Conservation (phyloP, 2,797 vertebrate species). For the Coregonus suidteri region DNA sequence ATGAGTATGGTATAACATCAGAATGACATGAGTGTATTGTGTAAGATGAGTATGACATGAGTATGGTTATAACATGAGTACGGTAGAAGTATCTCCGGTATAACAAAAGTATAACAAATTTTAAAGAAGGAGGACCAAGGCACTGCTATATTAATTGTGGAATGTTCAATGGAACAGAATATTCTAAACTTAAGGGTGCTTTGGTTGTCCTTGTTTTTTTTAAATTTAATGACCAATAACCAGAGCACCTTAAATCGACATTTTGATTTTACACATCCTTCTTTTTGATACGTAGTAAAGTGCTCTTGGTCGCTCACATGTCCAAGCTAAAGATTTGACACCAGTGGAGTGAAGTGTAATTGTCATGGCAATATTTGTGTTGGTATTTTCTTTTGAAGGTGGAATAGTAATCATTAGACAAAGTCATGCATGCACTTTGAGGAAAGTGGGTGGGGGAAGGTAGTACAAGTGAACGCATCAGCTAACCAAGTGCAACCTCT, state of each 20-base stretch:
- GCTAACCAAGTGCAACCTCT: slow-evolving; percentile 57
- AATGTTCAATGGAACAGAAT: not conserved
- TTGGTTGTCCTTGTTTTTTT: not conserved
- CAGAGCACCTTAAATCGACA: not conserved
- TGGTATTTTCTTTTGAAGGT: slow-evolving; percentile 37
- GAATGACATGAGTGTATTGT: no score
- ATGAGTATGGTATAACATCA: no score
- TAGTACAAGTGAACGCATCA: slow-evolving; percentile 50
- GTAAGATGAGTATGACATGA: no score
- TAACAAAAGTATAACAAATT: not conserved
- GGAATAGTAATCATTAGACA: slow-evolving; percentile 57
- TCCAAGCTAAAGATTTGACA: slow-evolving; percentile 14
- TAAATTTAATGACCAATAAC: not conserved
- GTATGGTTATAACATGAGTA: no score
- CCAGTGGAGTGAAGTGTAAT: slow-evolving; percentile 28
- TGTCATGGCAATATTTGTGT: slow-evolving; percentile 54
- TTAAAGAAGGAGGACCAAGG: not conserved
- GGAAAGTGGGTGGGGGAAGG: slow-evolving; percentile 43
- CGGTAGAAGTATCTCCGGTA: not conserved
- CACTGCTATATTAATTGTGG: not conserved
- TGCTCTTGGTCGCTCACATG: slow-evolving; percentile 17
- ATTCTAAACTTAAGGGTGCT: not conserved
- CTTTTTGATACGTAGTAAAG: not conserved
- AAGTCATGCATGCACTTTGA: slow-evolving; percentile 40
- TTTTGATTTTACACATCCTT: no score